Conservation (phyloP, 2,797 vertebrate species). For the Epinephelus coioides region DNA sequence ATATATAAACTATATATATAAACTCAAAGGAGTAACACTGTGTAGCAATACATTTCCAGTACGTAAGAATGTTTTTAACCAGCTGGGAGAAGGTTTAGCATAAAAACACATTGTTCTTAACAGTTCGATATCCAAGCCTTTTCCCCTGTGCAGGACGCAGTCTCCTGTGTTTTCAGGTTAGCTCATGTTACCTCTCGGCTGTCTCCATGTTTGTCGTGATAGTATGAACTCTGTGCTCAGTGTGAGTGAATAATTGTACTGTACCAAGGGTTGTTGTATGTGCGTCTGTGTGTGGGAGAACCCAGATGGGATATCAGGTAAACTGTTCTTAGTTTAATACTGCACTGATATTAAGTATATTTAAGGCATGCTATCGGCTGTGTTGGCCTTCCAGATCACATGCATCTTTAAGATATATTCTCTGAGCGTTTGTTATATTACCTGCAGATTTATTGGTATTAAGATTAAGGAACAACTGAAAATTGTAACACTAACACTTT, state of each 20-base stretch:
- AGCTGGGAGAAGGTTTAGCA: constrained; percentile 68
- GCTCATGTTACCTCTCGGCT: constrained; percentile 80
- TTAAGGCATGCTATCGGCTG: constrained; percentile 80
- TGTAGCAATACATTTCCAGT: constrained; percentile 86
- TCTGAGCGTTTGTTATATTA: constrained; percentile 65
- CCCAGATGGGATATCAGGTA: constrained; percentile 79
- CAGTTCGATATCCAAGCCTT: constrained; percentile 70
- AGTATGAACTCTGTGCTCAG: constrained; percentile 67
- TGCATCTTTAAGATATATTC: constrained; percentile 71
- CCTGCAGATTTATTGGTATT: constrained; percentile 57
- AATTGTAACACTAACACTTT: constrained; percentile 72
- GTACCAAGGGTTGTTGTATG: constrained; percentile 61
- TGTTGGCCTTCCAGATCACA: constrained; percentile 71
- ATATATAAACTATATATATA: constrained; percentile 40
- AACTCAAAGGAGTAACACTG: constrained; percentile 81
- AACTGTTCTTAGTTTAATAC: constrained; percentile 75
- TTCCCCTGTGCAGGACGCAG: constrained; percentile 65
- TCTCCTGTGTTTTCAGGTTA: constrained; percentile 81
- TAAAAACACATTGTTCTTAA: constrained; percentile 59
- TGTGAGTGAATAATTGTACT: constrained; percentile 66
- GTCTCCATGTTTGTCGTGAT: constrained; percentile 70
- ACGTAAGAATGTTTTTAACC: constrained; percentile 82
- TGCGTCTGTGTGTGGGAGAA: constrained; percentile 68
- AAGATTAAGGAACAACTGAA: constrained; percentile 50
- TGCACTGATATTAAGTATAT: constrained; percentile 78